A percentile compares a stretch with the other conserved stretches of the same genome.
Conservation (phyloP, 1,140 invertebrate species). For the Aphaenogaster rudis region DNA sequence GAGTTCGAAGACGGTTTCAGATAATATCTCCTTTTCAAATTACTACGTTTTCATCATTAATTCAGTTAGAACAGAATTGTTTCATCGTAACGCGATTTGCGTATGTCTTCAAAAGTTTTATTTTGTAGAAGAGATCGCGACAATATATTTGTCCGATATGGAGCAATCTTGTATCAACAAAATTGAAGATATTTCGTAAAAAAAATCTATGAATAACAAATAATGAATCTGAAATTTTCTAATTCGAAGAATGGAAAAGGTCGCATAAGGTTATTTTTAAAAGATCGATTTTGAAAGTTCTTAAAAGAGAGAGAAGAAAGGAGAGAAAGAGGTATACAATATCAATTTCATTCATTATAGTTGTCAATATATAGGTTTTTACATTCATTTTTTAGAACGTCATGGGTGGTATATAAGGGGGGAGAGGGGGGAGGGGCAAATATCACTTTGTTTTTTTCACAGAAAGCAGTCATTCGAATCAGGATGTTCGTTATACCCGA, state of each 20-base stretch:
- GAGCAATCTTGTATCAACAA: neutral
- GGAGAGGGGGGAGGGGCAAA: neutral
- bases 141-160: neutral
- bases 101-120: neutral
- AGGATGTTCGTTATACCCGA: neutral
- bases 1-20: neutral
- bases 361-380: neutral
- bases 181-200: neutral
- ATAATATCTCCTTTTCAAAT: neutral
- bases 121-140: constrained; percentile 14
- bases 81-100: neutral
- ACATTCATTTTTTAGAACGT: neutral
- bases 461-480: constrained; percentile 33
- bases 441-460: constrained; percentile 34
- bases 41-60: constrained; percentile 11
- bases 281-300: constrained; percentile 19
- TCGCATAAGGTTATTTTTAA: neutral
- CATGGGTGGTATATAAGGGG: neutral
- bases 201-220: neutral
- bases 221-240: constrained; percentile 12
- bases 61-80: neutral
- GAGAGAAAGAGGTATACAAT: constrained; percentile 14
- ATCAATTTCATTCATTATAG: constrained; percentile 1
- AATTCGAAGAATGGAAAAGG: constrained; percentile 28
- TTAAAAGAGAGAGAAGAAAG: neutral